Evolutionary conservation across 1,140 invertebrate genomes (phyloP).

Genomic region (Papilio dardanus): DNA sequence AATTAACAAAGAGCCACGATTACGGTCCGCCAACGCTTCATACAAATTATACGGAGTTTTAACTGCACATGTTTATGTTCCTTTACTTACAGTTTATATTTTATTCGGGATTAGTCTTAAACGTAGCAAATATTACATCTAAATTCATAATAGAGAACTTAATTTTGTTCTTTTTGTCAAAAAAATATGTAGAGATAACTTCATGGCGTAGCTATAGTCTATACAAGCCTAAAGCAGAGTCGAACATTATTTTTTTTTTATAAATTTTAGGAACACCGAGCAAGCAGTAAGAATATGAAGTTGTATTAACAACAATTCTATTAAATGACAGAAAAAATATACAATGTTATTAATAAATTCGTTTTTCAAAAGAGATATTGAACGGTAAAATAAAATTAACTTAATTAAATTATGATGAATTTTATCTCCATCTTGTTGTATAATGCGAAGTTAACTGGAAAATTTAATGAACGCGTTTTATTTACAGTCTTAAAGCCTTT

Average conservation of each 20-base stretch:
- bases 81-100: slow-evolving; percentile 1
- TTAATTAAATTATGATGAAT: slow-evolving; percentile 37
- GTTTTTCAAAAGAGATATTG: not conserved
- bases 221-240: too few relatives aligned
- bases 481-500: slow-evolving; percentile 48
- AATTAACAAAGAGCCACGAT: slow-evolving; percentile 23
- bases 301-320: too few relatives aligned
- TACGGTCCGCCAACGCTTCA: slow-evolving; percentile 12
- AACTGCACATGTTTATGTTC: not conserved
- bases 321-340: not conserved
- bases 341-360: not conserved
- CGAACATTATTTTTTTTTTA: too few relatives aligned
- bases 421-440: slow-evolving; percentile 53
- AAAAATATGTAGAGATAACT: too few relatives aligned
- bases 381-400: not conserved
- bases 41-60: slow-evolving; percentile 21
- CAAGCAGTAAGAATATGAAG: too few relatives aligned
- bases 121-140: not conserved
- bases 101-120: not conserved
- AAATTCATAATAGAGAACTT: too few relatives aligned
- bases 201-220: too few relatives aligned
- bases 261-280: too few relatives aligned
- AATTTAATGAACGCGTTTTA: slow-evolving; percentile 67
- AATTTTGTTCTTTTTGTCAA: too few relatives aligned
- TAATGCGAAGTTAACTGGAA: slow-evolving; percentile 69